Conservation (phyloP, 2,113 vertebrate genomes). For the Elephantulus edwardii region DNA sequence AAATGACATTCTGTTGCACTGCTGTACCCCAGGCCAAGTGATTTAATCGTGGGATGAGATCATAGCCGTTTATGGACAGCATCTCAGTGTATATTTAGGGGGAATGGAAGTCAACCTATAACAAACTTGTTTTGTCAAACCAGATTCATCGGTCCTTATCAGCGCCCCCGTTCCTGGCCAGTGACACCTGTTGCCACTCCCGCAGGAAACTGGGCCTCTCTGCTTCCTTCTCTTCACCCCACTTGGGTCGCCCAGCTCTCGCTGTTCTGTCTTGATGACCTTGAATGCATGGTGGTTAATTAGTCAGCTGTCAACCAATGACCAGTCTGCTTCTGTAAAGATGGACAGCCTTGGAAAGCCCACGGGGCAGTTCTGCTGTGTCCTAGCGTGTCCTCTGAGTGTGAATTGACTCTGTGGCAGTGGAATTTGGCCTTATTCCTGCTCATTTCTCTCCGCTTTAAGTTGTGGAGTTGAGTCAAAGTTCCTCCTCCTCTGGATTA, state of each 20-base stretch:
- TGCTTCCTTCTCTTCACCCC: background rate
- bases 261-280: background rate
- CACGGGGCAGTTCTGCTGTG: background rate
- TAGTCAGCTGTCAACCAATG: background rate
- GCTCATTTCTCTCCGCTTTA: background rate
- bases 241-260: background rate
- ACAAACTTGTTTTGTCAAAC: background rate
- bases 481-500: background rate
- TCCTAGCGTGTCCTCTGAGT: background rate
- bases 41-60: background rate
- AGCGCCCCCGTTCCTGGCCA: background rate
- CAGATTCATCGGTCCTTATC: background rate
- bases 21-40: background rate
- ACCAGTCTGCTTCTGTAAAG: background rate
- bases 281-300: background rate
- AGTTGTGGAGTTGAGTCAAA: background rate
- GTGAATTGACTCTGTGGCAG: background rate
- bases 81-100: background rate
- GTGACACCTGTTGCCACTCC: background rate
- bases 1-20: background rate
- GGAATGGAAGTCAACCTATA: background rate
- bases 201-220: background rate
- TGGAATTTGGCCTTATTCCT: background rate
- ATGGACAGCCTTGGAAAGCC: background rate
- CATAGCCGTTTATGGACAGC: background rate